phyloP scores from a whole-genome alignment of 2,888 invertebrate genomes.

The Cryptocheilus praepositus region DNA sequence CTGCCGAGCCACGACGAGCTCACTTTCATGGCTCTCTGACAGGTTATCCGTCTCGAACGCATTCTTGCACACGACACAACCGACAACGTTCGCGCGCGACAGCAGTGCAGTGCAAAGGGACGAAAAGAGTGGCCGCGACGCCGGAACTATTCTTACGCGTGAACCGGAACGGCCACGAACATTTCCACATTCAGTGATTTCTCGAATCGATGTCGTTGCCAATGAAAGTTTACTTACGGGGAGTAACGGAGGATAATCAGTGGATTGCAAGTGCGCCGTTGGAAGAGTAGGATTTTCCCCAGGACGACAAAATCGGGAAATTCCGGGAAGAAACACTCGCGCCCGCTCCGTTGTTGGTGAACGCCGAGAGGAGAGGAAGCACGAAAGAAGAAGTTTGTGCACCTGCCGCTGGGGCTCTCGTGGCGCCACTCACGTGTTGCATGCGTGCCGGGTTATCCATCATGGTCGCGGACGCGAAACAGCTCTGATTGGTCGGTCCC shows the following conservation, averaged over 20 bases:
- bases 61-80: too few species aligned
- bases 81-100: too few species aligned
- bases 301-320: background rate
- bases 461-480: slow-evolving; percentile 78
- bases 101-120: too few species aligned
- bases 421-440: slow-evolving; percentile 74
- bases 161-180: too few species aligned
- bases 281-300: background rate
- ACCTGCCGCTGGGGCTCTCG: slow-evolving; percentile 70
- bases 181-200: too few species aligned
- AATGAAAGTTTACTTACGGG: too few species aligned
- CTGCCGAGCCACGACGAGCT: slow-evolving; percentile 65
- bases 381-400: slow-evolving; percentile 61
- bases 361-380: background rate
- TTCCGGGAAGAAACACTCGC: background rate
- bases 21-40: slow-evolving; percentile 47
- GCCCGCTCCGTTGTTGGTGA: too few species aligned
- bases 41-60: slow-evolving; percentile 6
- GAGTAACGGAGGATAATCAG: too few species aligned
- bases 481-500: slow-evolving; percentile 69
- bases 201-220: too few species aligned
- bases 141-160: too few species aligned
- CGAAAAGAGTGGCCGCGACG: too few species aligned
- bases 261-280: too few species aligned
- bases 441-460: slow-evolving; percentile 76